Evolutionary conservation across 2,113 vertebrate genomes (phyloP), one percentile per base, ranked within the genome.

Genomic region (Climacteris rufus): DNA sequence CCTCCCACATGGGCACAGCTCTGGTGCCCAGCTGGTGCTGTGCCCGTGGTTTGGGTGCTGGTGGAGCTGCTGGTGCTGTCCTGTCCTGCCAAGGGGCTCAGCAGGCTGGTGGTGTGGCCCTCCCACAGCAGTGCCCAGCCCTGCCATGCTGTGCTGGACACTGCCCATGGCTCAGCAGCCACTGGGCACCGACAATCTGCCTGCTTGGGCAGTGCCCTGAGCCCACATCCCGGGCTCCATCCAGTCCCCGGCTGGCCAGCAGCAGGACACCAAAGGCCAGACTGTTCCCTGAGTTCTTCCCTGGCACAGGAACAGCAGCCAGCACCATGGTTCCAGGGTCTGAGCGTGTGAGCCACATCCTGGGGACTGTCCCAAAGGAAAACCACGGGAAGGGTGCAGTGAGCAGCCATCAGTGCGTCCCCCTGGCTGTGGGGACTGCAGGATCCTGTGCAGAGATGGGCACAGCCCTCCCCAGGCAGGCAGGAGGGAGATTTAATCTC

Each of bases 401-500:
- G 4, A 64, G 44, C 1, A 7, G 49, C 13, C 0, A 0, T 3
- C 64, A 10, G 37, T 0, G 0, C 13, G 77, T 52, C 7, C 40
- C 50, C 35, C 35, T 0, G 4, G 33, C 27, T 1, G 0, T 7
- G 27, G 23, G 44, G 33, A 16, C 33, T 8, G 74, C 7, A 69
- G 60, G 28, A 57, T 81, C 33, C 69, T 11, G 11, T 8, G 30
- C 13, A 37, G 50, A 70, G 65, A 63, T 8, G 1, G 50, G 28
- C 27, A 14, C 65, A 56, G 54, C 40, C 20, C 10, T 52, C 17
- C 33, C 20, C 35, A 3, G 13, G 30, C 35, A 3, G 13, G 30
- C 60, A 24, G 10, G 17, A 81, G 7, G 2, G 37, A 69, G 22
- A 7, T 50, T 50, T 11, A 7, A 31, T 25, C 7, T 37, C 13